Evolutionary conservation across 2,888 invertebrate species (phyloP), one percentile per base, ranked within the genome.

Genomic region (Macaria notata): DNA sequence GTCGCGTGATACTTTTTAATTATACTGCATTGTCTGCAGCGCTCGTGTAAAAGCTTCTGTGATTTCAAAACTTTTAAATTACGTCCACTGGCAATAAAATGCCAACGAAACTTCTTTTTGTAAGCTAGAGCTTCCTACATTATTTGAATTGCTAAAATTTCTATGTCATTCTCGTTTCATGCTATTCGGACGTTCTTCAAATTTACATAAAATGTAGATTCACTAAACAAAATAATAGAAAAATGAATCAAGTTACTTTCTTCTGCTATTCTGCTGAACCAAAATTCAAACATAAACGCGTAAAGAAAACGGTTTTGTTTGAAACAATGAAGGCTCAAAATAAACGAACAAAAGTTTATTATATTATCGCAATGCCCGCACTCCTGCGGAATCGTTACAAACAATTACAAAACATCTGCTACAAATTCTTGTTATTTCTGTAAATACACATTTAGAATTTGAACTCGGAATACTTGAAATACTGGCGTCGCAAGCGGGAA

Each of bases 1-100:
- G 64, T 78, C 70, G 79, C 78, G 77, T 79, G 56, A 63, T 59
- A 78, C 62, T 62, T 64, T 78, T 76, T 76, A 66, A 64, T 68
- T 60, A 58, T 59, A 47, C 62, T 61, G 62, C 64, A 61, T 59
- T 62, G 36, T 48, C 45, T 51, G 48, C 52, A 49, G 41, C 44
- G 51, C 4, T 61, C 46, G 51, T 51, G 52, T n/a, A 4, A 41
- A 8, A 41, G 6, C 9, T 41, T 41, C 33, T 4, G 38, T 8
- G 6, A 38, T 38, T 41, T n/a, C 5, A 41, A 41, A 41, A 9
- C 4, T 41, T 8, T 4, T 7, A 36, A 36, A 6, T 33, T 19
- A 19, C 19, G 19, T 19, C 19, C 19, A 19, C 19, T 19, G 19
- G 19, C 4, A 36, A 36, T 6, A 7, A 36, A 36, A 6, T 36